A percentile compares a stretch with the other conserved stretches of the same genome.
Evolutionary conservation across 2,797 vertebrate genomes (phyloP).

Genomic region (Arctocebus calabarensis): DNA sequence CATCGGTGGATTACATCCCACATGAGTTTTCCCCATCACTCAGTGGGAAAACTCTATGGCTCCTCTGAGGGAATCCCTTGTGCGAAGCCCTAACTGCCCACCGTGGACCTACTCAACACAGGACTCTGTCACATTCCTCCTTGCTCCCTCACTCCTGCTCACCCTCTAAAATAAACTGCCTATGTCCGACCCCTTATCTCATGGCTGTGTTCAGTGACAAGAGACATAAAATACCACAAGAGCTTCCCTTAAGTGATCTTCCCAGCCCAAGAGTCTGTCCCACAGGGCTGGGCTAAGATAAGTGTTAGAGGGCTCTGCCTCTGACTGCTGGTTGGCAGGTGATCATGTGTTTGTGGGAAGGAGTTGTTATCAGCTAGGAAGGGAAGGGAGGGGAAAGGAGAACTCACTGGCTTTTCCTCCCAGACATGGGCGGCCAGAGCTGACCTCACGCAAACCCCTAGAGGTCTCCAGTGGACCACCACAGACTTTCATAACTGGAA

Average conservation of each 20-base stretch:
- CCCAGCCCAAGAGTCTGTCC: neutral
- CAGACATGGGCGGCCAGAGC: neutral
- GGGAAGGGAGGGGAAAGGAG: neutral
- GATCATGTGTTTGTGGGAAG: neutral
- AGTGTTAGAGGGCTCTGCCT: neutral
- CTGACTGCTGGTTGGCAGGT: neutral
- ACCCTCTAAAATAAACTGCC: constrained; percentile 24
- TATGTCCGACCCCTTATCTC: neutral
- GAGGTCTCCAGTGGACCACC: neutral
- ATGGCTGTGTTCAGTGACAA: neutral
- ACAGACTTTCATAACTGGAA: neutral
- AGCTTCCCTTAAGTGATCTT: neutral
- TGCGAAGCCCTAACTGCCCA: neutral
- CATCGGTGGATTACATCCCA: neutral
- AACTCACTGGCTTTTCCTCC: neutral
- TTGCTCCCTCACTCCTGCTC: neutral
- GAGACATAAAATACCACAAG: neutral
- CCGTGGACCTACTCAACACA: neutral
- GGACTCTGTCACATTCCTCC: neutral
- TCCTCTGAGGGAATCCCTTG: neutral
- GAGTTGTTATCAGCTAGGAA: neutral
- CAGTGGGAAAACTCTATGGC: neutral
- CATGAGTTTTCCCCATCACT: neutral
- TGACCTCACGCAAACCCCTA: neutral
- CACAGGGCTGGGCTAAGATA: neutral